Percentiles rank a stretch among this genome's conserved stretches.
Conservation (phyloP, 2,797 vertebrate genomes). For the Nyctibius grandis region DNA sequence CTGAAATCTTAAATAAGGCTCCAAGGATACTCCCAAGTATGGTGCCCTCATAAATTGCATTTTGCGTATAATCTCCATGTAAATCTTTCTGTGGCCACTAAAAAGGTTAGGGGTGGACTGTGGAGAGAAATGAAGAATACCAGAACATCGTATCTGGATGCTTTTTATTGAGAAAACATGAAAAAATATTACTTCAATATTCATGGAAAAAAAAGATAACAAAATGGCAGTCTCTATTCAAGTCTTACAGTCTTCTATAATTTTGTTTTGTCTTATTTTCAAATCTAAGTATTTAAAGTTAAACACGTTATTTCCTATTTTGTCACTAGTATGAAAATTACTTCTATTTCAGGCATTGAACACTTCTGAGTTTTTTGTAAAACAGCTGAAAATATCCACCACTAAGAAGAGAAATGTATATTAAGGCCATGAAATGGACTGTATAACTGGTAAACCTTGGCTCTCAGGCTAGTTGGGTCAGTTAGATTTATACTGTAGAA, state of each 20-base stretch:
- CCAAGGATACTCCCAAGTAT: not conserved
- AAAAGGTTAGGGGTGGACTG: not conserved
- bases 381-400: not conserved
- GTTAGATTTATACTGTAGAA: not conserved
- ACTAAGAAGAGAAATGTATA: not conserved
- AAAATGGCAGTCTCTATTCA: not conserved
- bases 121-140: not conserved
- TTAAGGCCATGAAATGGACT: not conserved
- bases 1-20: slow-evolving; percentile 14
- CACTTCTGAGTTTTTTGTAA: not conserved
- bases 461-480: not conserved
- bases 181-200: not conserved
- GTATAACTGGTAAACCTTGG: not conserved
- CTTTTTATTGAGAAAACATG: not conserved
- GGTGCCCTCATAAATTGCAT: not conserved
- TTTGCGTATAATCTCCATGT: slow-evolving; percentile 26
- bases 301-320: not conserved
- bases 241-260: not conserved
- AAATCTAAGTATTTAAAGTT: not conserved
- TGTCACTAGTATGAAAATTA: not conserved
- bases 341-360: not conserved
- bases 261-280: not conserved
- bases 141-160: not conserved
- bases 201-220: not conserved
- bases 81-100: slow-evolving; percentile 23